A percentile compares a stretch with the other conserved stretches of the same genome.
phyloP scores from a whole-genome alignment of 2,888 invertebrate species.

The Tetrapedia diversipes region DNA sequence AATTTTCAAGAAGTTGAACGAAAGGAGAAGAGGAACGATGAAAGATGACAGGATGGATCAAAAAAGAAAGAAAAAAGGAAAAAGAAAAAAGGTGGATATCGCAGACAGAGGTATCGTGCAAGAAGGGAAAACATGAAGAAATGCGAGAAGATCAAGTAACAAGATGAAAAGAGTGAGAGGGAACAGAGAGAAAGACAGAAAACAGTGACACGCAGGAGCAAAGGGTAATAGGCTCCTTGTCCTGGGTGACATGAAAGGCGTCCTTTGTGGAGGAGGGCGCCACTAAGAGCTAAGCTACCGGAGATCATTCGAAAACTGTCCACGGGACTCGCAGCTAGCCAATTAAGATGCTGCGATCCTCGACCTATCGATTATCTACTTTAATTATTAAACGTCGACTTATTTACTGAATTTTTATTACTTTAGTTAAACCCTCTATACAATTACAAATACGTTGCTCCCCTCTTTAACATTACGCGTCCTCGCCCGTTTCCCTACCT shows the following conservation, averaged over 20 bases:
- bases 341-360: constrained; percentile 82
- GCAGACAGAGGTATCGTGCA: not conserved
- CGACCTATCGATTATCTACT: constrained; percentile 82
- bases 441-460: constrained; percentile 76
- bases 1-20: not conserved
- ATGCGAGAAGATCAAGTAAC: constrained; percentile 16
- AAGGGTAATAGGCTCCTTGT: constrained; percentile 51
- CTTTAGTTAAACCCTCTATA: constrained; percentile 76
- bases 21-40: not conserved
- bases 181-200: constrained; percentile 28
- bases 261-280: constrained; percentile 75
- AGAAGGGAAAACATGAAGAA: constrained; percentile 19
- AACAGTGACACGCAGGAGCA: constrained; percentile 23
- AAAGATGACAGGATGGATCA: constrained; percentile 5
- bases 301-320: constrained; percentile 83
- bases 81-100: not conserved
- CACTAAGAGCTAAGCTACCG: constrained; percentile 83
- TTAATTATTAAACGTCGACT: constrained; percentile 80
- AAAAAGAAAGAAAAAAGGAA: not conserved
- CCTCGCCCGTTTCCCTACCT: constrained; percentile 63
- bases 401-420: constrained; percentile 77
- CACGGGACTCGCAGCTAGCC: constrained; percentile 82
- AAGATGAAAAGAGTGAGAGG: constrained; percentile 24
- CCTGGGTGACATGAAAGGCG: constrained; percentile 64
- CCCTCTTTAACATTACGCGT: constrained; percentile 67